Evolutionary conservation across 2,797 vertebrate species (phyloP).

Genomic region (Alcedo atthis): DNA sequence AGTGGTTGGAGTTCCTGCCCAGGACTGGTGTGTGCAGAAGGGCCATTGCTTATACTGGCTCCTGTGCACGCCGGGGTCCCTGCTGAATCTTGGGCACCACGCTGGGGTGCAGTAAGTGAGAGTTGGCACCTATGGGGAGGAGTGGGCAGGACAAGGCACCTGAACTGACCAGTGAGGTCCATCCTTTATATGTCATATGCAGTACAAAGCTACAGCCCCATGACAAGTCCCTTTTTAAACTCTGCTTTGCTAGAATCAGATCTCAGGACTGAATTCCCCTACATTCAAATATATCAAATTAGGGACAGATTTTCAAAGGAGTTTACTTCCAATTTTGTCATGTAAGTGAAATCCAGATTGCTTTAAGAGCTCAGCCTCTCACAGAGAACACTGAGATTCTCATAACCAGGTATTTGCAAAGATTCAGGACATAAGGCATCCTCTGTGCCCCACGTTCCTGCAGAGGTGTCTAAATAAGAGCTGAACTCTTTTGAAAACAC

Average conservation of each 20-base stretch:
- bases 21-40: background rate
- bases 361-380: background rate
- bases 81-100: background rate
- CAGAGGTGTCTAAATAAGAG: slow-evolving; percentile 33
- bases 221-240: background rate
- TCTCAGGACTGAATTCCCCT: background rate
- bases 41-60: background rate
- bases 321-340: background rate
- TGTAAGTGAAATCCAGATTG: background rate
- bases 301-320: background rate
- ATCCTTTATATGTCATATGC: background rate
- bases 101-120: background rate
- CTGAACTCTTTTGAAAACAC: slow-evolving; percentile 45
- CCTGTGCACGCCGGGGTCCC: background rate
- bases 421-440: background rate
- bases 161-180: background rate
- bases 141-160: background rate
- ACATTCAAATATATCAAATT: background rate
- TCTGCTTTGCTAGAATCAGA: background rate
- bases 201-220: background rate
- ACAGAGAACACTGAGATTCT: background rate
- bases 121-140: background rate
- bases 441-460: background rate
- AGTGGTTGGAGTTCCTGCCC: background rate
- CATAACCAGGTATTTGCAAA: slow-evolving; percentile 18